Conservation (phyloP, 2,113 vertebrate genomes). For the Phylloscopus trochilus region DNA sequence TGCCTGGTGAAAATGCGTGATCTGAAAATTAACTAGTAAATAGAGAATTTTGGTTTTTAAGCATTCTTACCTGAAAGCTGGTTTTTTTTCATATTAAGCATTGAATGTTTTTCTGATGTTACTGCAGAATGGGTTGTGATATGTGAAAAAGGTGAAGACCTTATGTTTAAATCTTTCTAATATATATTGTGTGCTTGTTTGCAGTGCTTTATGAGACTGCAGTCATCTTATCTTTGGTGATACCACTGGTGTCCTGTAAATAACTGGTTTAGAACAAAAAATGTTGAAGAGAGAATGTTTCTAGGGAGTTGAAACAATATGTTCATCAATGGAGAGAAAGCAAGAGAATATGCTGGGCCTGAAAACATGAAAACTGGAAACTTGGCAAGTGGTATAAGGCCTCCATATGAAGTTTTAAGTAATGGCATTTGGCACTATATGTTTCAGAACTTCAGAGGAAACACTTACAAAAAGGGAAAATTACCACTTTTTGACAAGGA, state of each 20-base stretch:
- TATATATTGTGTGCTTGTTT: neutral
- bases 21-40: neutral
- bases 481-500: constrained; percentile 44
- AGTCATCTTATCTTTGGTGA: neutral
- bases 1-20: neutral
- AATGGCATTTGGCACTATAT: neutral
- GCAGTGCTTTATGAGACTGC: neutral
- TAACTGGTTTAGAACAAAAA: neutral
- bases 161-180: neutral
- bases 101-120: neutral
- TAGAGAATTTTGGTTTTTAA: neutral
- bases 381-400: neutral
- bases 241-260: neutral
- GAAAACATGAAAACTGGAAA: neutral
- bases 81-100: neutral
- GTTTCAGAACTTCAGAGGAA: constrained; percentile 5
- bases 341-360: neutral
- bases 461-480: constrained; percentile 29
- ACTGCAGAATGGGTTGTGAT: neutral
- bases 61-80: neutral
- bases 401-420: neutral
- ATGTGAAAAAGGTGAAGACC: neutral
- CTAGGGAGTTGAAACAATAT: neutral
- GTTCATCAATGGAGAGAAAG: neutral
- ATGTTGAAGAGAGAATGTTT: neutral